These are phyloP conservation scores for Alaudala cheleensis DNA, from an alignment of 2,113 vertebrate species.

Conservation along the genomic window DNA sequence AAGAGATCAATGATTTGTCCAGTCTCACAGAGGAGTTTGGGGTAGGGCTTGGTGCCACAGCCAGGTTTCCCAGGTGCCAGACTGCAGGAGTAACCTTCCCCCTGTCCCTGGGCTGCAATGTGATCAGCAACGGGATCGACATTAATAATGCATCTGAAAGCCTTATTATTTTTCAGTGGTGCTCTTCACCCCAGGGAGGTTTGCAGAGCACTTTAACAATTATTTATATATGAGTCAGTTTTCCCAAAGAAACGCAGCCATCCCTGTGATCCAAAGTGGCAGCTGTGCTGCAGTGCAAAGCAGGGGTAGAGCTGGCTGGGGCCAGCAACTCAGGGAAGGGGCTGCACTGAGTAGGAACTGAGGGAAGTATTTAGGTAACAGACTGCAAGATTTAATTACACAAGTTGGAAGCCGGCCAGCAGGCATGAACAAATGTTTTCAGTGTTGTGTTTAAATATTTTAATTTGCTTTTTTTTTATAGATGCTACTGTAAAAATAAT, in stretches of 20 bases:
- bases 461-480: conserved; percentile 42
- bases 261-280: conserved; percentile 48
- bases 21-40: accelerated
- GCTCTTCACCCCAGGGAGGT: neutral
- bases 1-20: neutral
- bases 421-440: conserved; percentile 60
- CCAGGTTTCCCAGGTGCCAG: neutral
- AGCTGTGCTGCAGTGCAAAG: neutral
- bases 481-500: conserved; percentile 38
- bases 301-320: neutral
- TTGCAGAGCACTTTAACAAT: conserved; percentile 50
- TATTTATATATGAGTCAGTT: conserved; percentile 49
- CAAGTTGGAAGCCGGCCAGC: conserved; percentile 27
- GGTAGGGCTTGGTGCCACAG: neutral
- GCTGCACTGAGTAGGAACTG: neutral
- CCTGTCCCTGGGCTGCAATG: neutral
- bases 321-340: neutral
- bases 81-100: neutral
- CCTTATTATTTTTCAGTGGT: conserved; percentile 43
- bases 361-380: conserved; percentile 39
- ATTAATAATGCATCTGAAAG: conserved; percentile 37
- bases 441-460: conserved; percentile 64
- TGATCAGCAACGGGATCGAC: neutral
- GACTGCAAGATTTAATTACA: conserved; percentile 65
- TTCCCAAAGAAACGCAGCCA: conserved; percentile 43